A percentile compares a stretch with the other conserved stretches of the same genome.
phyloP scores from a whole-genome alignment of 2,888 invertebrate species.

The Cataglyphis cursor region DNA sequence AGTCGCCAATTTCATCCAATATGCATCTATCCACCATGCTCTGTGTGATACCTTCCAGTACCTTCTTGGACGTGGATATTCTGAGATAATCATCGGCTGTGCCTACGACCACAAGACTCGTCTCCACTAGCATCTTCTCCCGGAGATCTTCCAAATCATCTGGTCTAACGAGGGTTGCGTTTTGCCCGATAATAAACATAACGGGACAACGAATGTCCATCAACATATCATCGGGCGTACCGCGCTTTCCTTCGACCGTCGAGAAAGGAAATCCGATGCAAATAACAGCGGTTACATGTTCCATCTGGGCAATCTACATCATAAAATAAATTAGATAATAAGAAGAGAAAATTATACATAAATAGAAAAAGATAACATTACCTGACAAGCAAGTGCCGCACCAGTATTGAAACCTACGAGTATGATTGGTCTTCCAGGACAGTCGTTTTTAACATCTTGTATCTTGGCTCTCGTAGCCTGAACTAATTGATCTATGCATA shows the following conservation, averaged over 20 bases:
- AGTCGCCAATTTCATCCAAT: conserved; percentile 91
- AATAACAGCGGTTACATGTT: conserved; percentile 91
- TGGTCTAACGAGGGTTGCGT: conserved; percentile 89
- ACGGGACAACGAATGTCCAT: conserved; percentile 92
- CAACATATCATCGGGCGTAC: conserved; percentile 92
- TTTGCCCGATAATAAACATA: conserved; percentile 93
- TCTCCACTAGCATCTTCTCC: conserved; percentile 92
- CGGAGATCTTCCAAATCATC: conserved; percentile 93
- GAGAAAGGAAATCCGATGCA: conserved; percentile 93
- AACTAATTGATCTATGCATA: conserved; percentile 90
- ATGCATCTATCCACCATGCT: conserved; percentile 93
- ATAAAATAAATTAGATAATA: conserved; percentile 1
- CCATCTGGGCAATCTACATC: conserved; percentile 90
- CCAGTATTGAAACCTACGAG: conserved; percentile 93
- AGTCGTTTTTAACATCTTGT: conserved; percentile 90
- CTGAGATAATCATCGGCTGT: conserved; percentile 93
- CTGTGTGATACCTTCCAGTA: conserved; percentile 93
- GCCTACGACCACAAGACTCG: conserved; percentile 92
- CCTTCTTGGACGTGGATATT: conserved; percentile 91
- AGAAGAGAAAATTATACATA: neutral
- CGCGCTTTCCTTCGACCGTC: conserved; percentile 91
- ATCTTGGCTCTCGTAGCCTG: conserved; percentile 91
- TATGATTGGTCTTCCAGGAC: conserved; percentile 91
- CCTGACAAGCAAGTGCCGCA: conserved; percentile 92
- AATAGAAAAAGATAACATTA: conserved; percentile 72